A percentile compares a stretch with the other conserved stretches of the same genome.
Conservation (phyloP, 2,888 invertebrate species). For the Callinectes sapidus region DNA sequence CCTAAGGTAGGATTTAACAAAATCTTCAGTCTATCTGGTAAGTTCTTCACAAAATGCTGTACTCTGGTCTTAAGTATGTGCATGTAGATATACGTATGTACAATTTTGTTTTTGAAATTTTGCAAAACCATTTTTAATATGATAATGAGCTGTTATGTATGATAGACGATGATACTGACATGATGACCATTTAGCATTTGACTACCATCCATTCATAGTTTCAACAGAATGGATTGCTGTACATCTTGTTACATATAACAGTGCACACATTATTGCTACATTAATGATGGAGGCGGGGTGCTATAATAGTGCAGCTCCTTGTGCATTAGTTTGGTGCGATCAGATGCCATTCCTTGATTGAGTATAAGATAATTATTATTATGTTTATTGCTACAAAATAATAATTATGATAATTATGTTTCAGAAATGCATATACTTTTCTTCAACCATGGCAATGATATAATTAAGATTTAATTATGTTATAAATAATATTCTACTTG, state of each 20-base stretch:
- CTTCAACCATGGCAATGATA: neutral
- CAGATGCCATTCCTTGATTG: neutral
- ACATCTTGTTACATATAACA: neutral
- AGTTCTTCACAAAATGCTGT: neutral
- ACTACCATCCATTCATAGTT: neutral
- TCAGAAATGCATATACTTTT: neutral
- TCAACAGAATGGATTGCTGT: neutral
- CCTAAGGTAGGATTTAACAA: neutral
- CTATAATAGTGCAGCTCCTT: neutral
- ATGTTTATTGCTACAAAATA: too few species aligned
- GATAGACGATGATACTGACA: neutral
- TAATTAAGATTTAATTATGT: neutral
- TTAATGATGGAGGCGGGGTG: neutral
- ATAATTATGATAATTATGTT: neutral
- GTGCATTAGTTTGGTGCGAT: neutral
- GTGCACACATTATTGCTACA: neutral
- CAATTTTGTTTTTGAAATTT: conserved; percentile 27
- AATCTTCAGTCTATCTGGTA: conserved; percentile 3
- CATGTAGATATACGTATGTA: conserved; percentile 17
- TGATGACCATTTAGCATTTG: neutral
- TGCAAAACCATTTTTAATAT: neutral
- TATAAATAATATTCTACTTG: neutral
- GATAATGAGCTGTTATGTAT: neutral
- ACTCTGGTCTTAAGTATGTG: conserved; percentile 26
- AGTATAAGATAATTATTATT: too few species aligned